Evolutionary conservation across 2,113 vertebrate genomes (phyloP).

Genomic region (Halcyon malimbica): DNA sequence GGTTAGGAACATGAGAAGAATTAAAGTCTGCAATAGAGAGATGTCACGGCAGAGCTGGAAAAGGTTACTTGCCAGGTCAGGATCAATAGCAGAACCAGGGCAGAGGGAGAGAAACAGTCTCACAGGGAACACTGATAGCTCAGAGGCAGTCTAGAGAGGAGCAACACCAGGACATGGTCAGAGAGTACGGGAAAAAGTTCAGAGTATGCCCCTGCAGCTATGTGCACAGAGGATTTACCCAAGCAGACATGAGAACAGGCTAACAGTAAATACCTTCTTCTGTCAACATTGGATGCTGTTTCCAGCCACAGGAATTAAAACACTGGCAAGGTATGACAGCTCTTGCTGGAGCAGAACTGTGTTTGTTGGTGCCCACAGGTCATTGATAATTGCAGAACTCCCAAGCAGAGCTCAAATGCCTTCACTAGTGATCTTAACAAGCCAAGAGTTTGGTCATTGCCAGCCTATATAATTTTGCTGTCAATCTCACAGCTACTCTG

Average conservation of each 20-base stretch:
- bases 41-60: neutral
- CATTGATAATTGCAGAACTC: neutral
- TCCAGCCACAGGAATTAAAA: neutral
- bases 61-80: neutral
- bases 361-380: neutral
- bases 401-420: neutral
- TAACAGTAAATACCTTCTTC: constrained; percentile 10
- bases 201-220: neutral
- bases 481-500: neutral
- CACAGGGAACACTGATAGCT: neutral
- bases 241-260: neutral
- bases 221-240: neutral
- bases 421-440: neutral
- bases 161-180: neutral
- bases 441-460: neutral
- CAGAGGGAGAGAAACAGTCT: neutral
- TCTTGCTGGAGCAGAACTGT: neutral
- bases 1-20: neutral
- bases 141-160: neutral
- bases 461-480: neutral
- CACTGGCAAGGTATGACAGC: neutral
- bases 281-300: neutral
- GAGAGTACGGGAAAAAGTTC: neutral
- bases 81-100: neutral
- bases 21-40: neutral